Evolutionary conservation across 2,113 vertebrate species (phyloP).

Genomic region (Nipponia nippon): DNA sequence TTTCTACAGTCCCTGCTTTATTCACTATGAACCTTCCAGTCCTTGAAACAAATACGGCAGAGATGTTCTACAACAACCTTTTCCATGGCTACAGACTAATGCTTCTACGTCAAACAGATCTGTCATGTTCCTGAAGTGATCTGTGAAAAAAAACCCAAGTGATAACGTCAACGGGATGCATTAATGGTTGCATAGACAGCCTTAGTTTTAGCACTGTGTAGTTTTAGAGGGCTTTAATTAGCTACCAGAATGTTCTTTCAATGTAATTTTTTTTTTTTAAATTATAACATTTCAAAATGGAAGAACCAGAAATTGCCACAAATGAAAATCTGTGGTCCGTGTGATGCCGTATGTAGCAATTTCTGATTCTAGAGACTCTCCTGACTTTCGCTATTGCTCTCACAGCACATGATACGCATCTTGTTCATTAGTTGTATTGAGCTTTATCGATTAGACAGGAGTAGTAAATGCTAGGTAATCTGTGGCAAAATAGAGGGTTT

Average conservation of each 20-base stretch:
- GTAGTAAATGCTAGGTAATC: not conserved
- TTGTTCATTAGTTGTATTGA: not conserved
- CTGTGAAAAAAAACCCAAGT: accelerated
- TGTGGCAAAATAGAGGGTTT: not conserved
- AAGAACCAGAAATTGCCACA: not conserved
- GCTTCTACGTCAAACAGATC: not conserved
- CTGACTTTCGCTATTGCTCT: not conserved
- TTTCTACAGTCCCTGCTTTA: not conserved
- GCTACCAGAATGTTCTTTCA: not conserved
- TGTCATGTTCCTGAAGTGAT: not conserved
- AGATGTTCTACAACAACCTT: not conserved
- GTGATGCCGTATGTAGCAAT: not conserved
- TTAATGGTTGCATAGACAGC: not conserved
- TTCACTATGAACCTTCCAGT: not conserved
- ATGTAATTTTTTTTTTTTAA: not conserved
- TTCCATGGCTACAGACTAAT: not conserved
- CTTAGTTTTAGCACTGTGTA: not conserved
- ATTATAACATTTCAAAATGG: not conserved
- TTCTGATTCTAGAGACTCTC: not conserved
- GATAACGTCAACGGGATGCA: not conserved
- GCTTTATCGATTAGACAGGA: not conserved
- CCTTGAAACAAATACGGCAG: not conserved
- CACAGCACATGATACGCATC: not conserved
- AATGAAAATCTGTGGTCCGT: accelerated
- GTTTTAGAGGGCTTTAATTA: not conserved